Evolutionary conservation across 64 coral and sea anemone species (phyloP).

Genomic region (Platygyra sinensis): DNA sequence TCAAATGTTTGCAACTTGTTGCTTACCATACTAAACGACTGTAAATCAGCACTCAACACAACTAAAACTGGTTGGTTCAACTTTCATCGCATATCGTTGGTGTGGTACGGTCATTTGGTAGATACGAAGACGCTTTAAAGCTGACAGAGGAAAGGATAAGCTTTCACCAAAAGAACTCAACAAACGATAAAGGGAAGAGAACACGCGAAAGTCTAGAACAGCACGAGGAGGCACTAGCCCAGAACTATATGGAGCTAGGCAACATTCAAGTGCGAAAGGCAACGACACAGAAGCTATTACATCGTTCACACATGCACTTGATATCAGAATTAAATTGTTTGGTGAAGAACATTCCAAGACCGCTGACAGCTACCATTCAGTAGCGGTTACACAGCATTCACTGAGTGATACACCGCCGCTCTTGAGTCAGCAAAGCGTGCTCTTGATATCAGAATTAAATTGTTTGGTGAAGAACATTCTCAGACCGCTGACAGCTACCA

Average conservation of each 20-base stretch:
- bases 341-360: not conserved
- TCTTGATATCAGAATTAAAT: not conserved
- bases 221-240: not conserved
- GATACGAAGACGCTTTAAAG: not conserved
- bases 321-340: not conserved
- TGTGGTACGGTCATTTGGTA: not conserved
- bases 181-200: not conserved
- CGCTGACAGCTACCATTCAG: not conserved
- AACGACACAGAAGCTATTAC: not conserved
- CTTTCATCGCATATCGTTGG: not conserved
- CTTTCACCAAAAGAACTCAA: not conserved
- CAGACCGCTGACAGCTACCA: not conserved
- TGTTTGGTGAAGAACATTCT: not conserved
- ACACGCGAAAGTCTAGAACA: not conserved
- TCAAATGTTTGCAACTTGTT: not conserved
- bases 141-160: not conserved
- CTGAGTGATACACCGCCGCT: not conserved
- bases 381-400: not conserved
- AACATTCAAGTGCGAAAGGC: not conserved
- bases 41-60: not conserved
- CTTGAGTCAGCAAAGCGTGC: not conserved
- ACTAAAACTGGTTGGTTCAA: not conserved
- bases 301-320: not conserved
- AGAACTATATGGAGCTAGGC: not conserved
- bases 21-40: not conserved